These are phyloP conservation scores for Mormyrus lacerda DNA, from an alignment of 2,113 vertebrate genomes.

Conservation along the genomic window DNA sequence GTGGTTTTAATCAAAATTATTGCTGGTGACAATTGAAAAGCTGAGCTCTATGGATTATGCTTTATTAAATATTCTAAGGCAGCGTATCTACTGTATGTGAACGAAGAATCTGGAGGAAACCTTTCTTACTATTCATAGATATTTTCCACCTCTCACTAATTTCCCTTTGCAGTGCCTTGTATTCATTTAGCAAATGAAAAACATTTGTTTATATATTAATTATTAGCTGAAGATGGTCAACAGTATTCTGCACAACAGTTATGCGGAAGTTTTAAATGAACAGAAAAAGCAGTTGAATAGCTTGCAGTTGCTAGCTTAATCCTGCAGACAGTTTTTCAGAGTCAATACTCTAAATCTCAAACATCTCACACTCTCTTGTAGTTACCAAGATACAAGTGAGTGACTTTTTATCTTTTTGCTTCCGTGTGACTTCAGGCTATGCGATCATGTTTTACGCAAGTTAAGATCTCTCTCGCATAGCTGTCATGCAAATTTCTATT, in stretches of 20 bases:
- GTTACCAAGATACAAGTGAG: neutral
- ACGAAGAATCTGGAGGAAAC: constrained; percentile 34
- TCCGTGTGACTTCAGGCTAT: neutral
- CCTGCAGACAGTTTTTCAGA: neutral
- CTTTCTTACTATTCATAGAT: neutral
- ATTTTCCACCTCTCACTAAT: neutral
- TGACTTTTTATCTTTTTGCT: neutral
- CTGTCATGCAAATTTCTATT: neutral
- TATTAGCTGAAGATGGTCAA: neutral
- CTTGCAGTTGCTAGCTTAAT: neutral
- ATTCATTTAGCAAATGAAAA: neutral
- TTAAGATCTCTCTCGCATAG: neutral
- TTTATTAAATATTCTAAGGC: constrained; percentile 26
- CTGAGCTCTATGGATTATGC: constrained; percentile 45
- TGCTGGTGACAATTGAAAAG: constrained; percentile 51
- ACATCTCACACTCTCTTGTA: neutral
- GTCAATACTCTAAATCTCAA: neutral
- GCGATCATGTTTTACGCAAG: neutral
- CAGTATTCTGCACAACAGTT: neutral
- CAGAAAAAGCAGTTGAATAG: neutral
- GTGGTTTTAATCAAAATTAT: constrained; percentile 58
- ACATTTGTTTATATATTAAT: neutral
- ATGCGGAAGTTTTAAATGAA: neutral
- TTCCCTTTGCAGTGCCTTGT: neutral
- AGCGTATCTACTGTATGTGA: constrained; percentile 39